Percentiles rank a stretch among this genome's conserved stretches.
phyloP scores from a whole-genome alignment of 2,113 vertebrate genomes.

The Cryptoleucopteryx plumbea region DNA sequence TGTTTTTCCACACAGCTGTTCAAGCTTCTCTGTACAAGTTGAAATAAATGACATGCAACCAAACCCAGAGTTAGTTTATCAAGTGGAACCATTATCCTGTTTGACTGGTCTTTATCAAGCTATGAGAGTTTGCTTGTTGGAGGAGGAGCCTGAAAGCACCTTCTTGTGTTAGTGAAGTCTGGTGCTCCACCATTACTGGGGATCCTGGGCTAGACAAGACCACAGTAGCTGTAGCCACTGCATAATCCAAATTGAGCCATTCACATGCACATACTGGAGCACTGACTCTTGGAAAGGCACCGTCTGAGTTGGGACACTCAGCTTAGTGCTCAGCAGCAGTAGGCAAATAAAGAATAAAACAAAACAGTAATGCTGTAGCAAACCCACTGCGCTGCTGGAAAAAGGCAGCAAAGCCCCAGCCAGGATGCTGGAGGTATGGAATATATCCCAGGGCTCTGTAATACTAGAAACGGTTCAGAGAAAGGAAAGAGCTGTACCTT shows the following conservation, averaged over 20 bases:
- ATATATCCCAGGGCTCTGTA: not conserved
- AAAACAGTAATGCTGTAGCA: not conserved
- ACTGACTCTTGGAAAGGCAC: not conserved
- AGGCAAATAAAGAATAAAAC: not conserved
- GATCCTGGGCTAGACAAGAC: not conserved
- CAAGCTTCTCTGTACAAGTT: constrained; percentile 71
- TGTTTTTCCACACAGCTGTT: constrained; percentile 70
- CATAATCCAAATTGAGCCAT: not conserved
- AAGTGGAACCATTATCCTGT: not conserved
- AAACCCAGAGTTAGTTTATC: not conserved
- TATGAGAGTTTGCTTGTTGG: not conserved
- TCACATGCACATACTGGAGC: not conserved
- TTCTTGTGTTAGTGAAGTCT: not conserved
- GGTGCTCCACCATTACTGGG: not conserved
- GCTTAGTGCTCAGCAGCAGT: not conserved
- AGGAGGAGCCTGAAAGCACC: not conserved
- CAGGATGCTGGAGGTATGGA: not conserved
- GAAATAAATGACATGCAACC: constrained; percentile 73
- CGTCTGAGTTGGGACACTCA: not conserved
- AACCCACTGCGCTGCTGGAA: not conserved
- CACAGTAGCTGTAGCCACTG: not conserved
- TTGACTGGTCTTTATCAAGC: not conserved
- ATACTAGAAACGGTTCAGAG: not conserved
- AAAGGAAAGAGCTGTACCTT: not conserved
- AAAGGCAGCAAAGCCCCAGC: not conserved